These are phyloP conservation scores for Paradisaea rubra DNA, from an alignment of 2,113 vertebrate species.

Conservation along the genomic window DNA sequence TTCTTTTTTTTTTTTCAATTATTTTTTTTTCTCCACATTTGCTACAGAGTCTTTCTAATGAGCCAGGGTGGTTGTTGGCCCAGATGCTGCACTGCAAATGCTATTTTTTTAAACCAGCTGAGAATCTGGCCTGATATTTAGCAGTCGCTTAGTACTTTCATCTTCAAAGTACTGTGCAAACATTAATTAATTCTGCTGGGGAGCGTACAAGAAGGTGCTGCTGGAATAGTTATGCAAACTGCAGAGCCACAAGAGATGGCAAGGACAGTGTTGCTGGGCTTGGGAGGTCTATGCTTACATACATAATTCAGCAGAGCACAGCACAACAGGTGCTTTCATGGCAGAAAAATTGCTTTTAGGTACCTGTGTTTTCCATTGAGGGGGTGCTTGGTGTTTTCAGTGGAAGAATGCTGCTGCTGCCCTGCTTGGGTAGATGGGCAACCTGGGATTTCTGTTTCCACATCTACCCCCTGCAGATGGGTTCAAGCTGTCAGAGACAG, in stretches of 20 bases:
- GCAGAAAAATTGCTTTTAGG: not conserved
- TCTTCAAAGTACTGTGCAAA: conserved; percentile 54
- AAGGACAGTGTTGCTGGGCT: not conserved
- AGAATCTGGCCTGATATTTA: conserved; percentile 32
- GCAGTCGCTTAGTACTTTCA: conserved; percentile 26
- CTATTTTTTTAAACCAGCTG: conserved; percentile 30
- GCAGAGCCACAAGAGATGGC: not conserved
- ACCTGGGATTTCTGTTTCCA: not conserved
- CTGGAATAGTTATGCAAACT: not conserved
- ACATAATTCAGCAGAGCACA: not conserved
- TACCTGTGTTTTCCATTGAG: not conserved
- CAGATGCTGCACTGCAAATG: not conserved
- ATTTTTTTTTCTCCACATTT: not conserved
- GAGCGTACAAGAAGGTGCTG: not conserved
- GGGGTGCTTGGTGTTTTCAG: not conserved
- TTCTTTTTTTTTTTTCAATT: not conserved
- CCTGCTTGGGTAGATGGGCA: not conserved
- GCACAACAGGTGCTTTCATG: not conserved
- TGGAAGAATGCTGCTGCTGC: not conserved
- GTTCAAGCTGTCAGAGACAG: not conserved
- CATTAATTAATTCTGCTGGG: conserved; percentile 49
- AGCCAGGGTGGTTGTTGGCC: not conserved
- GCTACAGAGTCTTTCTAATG: not conserved
- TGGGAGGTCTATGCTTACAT: not conserved
- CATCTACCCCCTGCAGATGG: not conserved